A percentile compares a stretch with the other conserved stretches of the same genome.
phyloP scores from a whole-genome alignment of 2,797 vertebrate genomes.

The Trichosurus vulpecula region DNA sequence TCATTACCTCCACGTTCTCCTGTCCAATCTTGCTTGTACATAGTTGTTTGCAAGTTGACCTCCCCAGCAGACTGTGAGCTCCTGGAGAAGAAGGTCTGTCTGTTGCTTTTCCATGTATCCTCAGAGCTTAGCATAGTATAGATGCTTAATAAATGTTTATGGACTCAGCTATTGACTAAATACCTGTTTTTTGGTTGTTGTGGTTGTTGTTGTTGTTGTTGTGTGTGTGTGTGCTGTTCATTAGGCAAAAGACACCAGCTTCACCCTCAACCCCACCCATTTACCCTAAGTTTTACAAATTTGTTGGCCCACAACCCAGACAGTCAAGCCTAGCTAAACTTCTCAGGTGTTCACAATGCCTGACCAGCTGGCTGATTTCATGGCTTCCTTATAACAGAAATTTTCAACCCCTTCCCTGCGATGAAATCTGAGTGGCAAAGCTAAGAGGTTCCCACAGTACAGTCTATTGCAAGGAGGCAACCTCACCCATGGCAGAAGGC shows the following conservation, averaged over 20 bases:
- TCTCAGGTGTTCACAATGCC: background rate
- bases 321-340: background rate
- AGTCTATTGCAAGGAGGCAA: background rate
- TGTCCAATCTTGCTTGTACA: background rate
- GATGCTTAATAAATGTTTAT: background rate
- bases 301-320: background rate
- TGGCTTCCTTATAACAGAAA: background rate
- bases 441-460: background rate
- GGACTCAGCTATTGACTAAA: background rate
- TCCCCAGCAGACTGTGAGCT: background rate
- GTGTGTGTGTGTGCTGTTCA: background rate
- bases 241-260: background rate
- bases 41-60: background rate
- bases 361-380: slow-evolving; percentile 2
- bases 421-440: background rate
- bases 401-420: background rate
- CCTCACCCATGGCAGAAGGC: background rate
- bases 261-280: background rate
- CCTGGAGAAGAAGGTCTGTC: background rate
- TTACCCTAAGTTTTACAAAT: background rate
- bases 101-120: background rate
- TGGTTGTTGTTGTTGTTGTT: too few species aligned
- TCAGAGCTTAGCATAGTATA: background rate
- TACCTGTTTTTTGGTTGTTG: background rate
- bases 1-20: background rate